Evolutionary conservation across 2,113 vertebrate genomes (phyloP), one percentile per base, ranked within the genome.

Genomic region (Fulmarus glacialis): DNA sequence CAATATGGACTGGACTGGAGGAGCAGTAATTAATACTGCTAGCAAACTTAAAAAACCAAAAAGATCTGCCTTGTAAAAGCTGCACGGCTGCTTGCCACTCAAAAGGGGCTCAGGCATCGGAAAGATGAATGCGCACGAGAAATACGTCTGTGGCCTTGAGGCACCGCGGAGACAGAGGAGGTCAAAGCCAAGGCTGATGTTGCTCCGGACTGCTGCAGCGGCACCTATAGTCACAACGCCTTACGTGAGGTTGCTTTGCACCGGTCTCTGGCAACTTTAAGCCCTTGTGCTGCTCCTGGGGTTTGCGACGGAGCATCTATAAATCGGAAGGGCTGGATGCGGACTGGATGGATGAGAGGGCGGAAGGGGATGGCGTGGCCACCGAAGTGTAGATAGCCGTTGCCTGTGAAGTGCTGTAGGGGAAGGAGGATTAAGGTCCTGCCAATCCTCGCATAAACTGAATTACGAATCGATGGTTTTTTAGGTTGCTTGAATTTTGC

Each of bases 1-100:
- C 85, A 93, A 71, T 38, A 6, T 0, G 82, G 82, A 68, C 63
- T 62, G 93, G 87, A 77, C 42, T 17, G 23, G 29, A 63, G 79
- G 62, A 77, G 70, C 74, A 21, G 91, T 85, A 94, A 97, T 98
- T 95, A 97, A 58, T 30, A 52, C 77, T 6, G 80, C 81, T 50
- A 67, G 87, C 47, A 21, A 66, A 79, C 82, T 81, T 50, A 58
- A 58, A 63, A 58, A 84, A 55, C 72, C n/a, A 63, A 40, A 34
- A 53, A 73, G 42, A 23, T 73, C 21, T 23, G 26, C 56, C 2
- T 2, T 30, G 47, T 45, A 16, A 77, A 50, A 53, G 63, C 91
- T 84, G 13, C 74, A n/a, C 11, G 23, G 55, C 64, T 82, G 43
- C 66, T 87, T 90, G 68, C 59, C 45, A 4, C 82, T 95, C 63